phyloP scores from a whole-genome alignment of 35 echinoderm and acorn worm species.

The Hemicentrotus pulcherrimus region DNA sequence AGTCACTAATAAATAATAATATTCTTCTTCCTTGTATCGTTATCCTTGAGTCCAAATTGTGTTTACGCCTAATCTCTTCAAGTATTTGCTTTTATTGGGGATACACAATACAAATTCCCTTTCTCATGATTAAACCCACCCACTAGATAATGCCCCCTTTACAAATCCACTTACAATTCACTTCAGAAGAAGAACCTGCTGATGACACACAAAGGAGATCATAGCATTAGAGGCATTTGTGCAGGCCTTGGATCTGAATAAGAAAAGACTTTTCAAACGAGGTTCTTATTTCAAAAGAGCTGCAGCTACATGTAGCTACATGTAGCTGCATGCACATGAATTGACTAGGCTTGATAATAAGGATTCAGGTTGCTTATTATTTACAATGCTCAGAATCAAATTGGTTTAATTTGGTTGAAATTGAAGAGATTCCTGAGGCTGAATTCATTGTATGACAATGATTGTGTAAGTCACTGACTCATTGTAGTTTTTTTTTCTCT shows the following conservation, averaged over 20 bases:
- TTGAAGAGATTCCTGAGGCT: background rate
- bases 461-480: background rate
- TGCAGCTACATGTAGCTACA: background rate
- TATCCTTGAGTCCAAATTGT: background rate
- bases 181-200: background rate
- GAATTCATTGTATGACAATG: background rate
- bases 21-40: too few species aligned
- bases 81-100: background rate
- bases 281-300: constrained; percentile 11
- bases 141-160: background rate
- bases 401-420: background rate
- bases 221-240: background rate
- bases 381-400: background rate
- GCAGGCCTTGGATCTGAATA: background rate
- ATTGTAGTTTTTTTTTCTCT: too few species aligned
- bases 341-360: background rate
- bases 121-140: background rate
- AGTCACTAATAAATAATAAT: too few species aligned
- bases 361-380: background rate
- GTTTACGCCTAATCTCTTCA: background rate
- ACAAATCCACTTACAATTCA: background rate
- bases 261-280: background rate
- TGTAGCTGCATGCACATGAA: too few species aligned
- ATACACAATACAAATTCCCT: background rate
- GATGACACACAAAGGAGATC: background rate